Percentiles rank a stretch among this genome's conserved stretches.
These are phyloP conservation scores for Carduelis carduelis DNA, from an alignment of 2,797 vertebrate species.

Conservation along the genomic window DNA sequence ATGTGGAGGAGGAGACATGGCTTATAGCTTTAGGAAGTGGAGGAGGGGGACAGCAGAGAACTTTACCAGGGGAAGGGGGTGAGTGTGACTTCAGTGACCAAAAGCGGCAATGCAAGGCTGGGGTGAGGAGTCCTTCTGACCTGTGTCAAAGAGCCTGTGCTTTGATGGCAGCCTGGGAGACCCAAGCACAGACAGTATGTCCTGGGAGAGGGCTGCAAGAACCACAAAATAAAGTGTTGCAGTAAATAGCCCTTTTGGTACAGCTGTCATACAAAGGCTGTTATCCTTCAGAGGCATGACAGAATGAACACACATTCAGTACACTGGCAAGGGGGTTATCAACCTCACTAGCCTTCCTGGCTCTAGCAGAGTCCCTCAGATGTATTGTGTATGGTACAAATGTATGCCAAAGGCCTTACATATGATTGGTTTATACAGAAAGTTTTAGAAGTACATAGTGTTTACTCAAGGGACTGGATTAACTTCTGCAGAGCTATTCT, in stretches of 20 bases:
- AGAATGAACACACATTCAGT: background rate
- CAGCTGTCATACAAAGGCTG: background rate
- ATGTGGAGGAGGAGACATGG: background rate
- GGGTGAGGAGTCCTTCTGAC: background rate
- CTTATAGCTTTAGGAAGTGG: background rate
- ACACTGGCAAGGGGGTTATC: background rate
- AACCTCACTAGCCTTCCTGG: background rate
- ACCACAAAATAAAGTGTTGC: background rate
- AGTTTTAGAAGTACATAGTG: constrained; percentile 5
- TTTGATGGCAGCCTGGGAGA: background rate
- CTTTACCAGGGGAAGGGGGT: background rate
- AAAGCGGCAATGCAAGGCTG: background rate
- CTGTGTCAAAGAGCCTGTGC: background rate
- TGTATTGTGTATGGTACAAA: background rate
- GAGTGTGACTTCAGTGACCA: background rate
- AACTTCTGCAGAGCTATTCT: constrained; percentile 55
- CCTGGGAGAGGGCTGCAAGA: background rate
- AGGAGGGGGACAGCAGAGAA: background rate
- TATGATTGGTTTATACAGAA: constrained; percentile 18
- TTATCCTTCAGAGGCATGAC: background rate
- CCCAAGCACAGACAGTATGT: background rate
- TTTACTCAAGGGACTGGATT: constrained; percentile 38
- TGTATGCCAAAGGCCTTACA: constrained; percentile 16
- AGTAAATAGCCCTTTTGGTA: background rate
- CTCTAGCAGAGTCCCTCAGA: background rate